A percentile compares a stretch with the other conserved stretches of the same genome.
These are phyloP conservation scores for Drosophila melanica DNA, from an alignment of 1,140 invertebrate genomes.

Conservation along the genomic window DNA sequence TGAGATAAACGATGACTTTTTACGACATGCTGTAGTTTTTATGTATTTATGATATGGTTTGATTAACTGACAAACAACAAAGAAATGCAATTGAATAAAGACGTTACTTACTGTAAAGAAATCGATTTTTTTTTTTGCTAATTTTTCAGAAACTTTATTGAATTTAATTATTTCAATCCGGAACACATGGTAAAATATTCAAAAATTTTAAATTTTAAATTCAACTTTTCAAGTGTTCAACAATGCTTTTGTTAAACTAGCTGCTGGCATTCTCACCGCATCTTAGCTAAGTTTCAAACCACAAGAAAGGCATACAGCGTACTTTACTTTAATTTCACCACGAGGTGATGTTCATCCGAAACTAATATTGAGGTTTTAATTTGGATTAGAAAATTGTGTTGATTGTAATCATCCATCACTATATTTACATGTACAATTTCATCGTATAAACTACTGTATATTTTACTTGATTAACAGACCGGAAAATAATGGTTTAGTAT, in stretches of 20 bases:
- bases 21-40: constrained; percentile 33
- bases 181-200: too few species aligned
- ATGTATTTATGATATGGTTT: constrained; percentile 45
- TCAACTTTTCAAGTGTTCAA: background rate
- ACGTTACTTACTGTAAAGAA: constrained; percentile 50
- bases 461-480: too few species aligned
- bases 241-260: background rate
- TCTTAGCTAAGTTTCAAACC: background rate
- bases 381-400: too few species aligned
- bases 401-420: too few species aligned
- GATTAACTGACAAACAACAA: constrained; percentile 27
- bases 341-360: too few species aligned
- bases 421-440: too few species aligned
- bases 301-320: background rate
- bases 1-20: constrained; percentile 21
- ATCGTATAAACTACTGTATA: too few species aligned
- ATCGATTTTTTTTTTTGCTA: background rate
- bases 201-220: background rate
- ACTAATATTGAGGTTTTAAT: too few species aligned
- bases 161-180: too few species aligned
- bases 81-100: constrained; percentile 42
- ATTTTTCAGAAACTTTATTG: background rate
- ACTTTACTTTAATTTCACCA: background rate
- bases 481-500: too few species aligned
- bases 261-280: background rate